A percentile compares a stretch with the other conserved stretches of the same genome.
Evolutionary conservation across 2,113 vertebrate genomes (phyloP).

Genomic region (Myanophis thanlyinensis): DNA sequence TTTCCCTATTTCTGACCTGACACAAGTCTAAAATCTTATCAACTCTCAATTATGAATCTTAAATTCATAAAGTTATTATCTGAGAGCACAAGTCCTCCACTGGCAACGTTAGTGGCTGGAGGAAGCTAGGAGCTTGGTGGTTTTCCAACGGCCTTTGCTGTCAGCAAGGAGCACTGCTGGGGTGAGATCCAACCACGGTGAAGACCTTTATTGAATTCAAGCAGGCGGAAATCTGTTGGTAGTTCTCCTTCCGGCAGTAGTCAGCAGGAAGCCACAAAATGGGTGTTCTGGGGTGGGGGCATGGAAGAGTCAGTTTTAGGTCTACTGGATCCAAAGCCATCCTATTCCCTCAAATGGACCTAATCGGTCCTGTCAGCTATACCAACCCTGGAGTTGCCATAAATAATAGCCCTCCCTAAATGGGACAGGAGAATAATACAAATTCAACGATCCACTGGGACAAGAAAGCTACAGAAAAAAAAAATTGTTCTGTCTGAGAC

Average conservation of each 20-base stretch:
- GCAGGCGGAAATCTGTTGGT: not conserved
- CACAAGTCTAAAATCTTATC: not conserved
- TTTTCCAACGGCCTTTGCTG: not conserved
- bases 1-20: not conserved
- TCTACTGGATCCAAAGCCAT: not conserved
- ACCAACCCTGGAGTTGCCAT: not conserved
- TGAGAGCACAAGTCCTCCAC: not conserved
- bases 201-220: not conserved
- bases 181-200: not conserved
- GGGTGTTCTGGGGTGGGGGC: not conserved
- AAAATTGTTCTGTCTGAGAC: not conserved
- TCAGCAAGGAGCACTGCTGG: not conserved
- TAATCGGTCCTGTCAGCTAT: not conserved
- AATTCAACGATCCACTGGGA: not conserved
- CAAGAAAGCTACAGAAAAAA: not conserved
- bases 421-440: not conserved
- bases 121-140: not conserved
- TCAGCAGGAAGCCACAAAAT: not conserved
- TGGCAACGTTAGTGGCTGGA: not conserved
- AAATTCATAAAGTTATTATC: not conserved
- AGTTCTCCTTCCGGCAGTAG: not conserved
- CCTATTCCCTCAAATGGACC: not conserved
- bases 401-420: not conserved
- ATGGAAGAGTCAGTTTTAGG: not conserved
- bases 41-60: not conserved